phyloP scores from a whole-genome alignment of 2,797 vertebrate genomes.

The Florisuga fusca region DNA sequence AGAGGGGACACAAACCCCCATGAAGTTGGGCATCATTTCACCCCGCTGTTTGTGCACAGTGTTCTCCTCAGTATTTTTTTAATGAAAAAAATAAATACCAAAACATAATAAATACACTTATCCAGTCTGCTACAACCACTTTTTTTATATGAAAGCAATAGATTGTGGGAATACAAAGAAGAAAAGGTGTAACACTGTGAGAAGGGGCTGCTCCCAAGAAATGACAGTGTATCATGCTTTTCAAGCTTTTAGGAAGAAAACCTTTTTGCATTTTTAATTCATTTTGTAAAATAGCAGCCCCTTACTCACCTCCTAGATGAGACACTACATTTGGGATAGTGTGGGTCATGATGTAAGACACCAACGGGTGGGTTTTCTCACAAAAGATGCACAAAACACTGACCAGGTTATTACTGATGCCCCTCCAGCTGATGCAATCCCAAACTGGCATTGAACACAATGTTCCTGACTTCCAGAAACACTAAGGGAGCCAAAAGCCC shows the following conservation, averaged over 20 bases:
- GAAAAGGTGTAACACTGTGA: accelerated
- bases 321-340: neutral
- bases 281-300: neutral
- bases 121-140: neutral
- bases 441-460: neutral
- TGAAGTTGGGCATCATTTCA: neutral
- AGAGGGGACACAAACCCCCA: neutral
- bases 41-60: neutral
- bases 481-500: neutral
- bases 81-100: accelerated
- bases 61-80: neutral
- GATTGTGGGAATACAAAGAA: neutral
- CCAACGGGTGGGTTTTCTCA: accelerated
- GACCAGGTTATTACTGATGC: neutral
- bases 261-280: accelerated
- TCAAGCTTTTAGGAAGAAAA: neutral
- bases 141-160: neutral
- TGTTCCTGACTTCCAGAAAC: neutral
- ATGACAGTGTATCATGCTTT: accelerated
- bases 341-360: accelerated
- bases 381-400: neutral
- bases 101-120: neutral
- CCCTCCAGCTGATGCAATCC: neutral
- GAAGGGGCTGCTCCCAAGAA: neutral
- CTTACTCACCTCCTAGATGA: neutral